phyloP scores from a whole-genome alignment of 1,140 invertebrate genomes.

The Myzus persicae region DNA sequence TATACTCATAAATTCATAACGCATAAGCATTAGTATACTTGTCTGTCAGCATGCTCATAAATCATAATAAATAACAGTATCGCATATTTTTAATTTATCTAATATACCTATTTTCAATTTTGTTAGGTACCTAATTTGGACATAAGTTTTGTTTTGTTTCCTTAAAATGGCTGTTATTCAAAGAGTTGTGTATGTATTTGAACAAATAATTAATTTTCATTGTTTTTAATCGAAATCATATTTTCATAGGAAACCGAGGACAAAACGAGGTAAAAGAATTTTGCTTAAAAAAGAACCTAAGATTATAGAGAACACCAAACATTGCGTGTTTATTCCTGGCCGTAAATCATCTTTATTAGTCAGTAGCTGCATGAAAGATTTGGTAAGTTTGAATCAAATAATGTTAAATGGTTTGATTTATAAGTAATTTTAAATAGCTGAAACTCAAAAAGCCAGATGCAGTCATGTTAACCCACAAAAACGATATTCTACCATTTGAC shows the following conservation, averaged over 20 bases:
- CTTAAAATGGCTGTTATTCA: conserved; percentile 63
- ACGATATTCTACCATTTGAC: conserved; percentile 88
- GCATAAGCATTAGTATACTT: too few relatives aligned
- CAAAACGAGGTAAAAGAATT: conserved; percentile 85
- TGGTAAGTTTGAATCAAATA: conserved; percentile 69
- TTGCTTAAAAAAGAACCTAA: conserved; percentile 85
- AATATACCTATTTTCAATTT: too few relatives aligned
- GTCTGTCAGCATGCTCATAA: too few relatives aligned
- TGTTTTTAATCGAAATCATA: conserved; percentile 7
- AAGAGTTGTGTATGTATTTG: conserved; percentile 66
- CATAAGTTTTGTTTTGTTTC: background rate
- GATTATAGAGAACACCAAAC: conserved; percentile 87
- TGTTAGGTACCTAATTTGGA: background rate
- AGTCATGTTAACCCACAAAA: conserved; percentile 79
- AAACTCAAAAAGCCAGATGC: conserved; percentile 86
- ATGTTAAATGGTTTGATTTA: conserved; percentile 22
- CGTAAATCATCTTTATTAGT: conserved; percentile 81
- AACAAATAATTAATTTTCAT: background rate
- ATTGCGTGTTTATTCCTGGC: conserved; percentile 85
- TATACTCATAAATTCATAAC: too few relatives aligned
- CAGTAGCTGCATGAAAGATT: conserved; percentile 83
- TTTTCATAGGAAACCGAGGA: conserved; percentile 71
- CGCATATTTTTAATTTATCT: too few relatives aligned
- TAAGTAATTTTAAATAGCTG: conserved; percentile 67
- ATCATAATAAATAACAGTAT: too few relatives aligned